Conservation (phyloP, 1,140 invertebrate genomes). For the Gonatopus flavifemur region DNA sequence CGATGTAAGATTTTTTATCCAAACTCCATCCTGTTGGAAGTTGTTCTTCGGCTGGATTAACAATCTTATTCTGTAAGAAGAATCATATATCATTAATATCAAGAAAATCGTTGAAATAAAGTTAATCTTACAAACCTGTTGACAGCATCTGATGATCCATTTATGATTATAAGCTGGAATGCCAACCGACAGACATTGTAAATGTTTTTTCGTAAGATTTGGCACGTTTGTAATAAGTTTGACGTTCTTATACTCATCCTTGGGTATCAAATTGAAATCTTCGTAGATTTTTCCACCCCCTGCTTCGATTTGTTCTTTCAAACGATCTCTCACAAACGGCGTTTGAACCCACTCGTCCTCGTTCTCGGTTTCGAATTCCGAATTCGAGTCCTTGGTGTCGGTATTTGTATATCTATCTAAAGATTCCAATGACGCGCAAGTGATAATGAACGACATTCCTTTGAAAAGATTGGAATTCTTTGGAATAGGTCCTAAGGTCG, state of each 20-base stretch:
- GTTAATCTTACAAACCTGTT: constrained; percentile 31
- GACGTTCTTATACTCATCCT: constrained; percentile 57
- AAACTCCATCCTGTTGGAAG: constrained; percentile 62
- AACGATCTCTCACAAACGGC: constrained; percentile 62
- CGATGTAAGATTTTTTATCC: constrained; percentile 52
- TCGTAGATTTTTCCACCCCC: constrained; percentile 62
- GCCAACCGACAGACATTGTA: constrained; percentile 61
- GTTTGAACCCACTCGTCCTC: constrained; percentile 57
- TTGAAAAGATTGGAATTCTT: constrained; percentile 56
- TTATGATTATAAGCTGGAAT: constrained; percentile 57
- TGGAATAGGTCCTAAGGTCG: constrained; percentile 60
- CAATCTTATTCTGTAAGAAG: constrained; percentile 34
- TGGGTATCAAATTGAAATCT: constrained; percentile 61
- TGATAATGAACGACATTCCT: constrained; percentile 60
- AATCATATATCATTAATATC: constrained; percentile 6
- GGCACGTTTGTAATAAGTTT: constrained; percentile 63
- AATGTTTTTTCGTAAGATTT: constrained; percentile 63
- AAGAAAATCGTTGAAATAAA: neutral
- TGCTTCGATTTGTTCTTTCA: constrained; percentile 59
- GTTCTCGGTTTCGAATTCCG: constrained; percentile 44
- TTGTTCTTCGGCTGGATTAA: constrained; percentile 49
- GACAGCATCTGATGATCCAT: constrained; percentile 63
- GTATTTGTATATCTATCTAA: constrained; percentile 35
- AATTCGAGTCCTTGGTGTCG: constrained; percentile 29
- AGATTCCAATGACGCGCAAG: constrained; percentile 50